These are phyloP conservation scores for Graphium colonna DNA, from an alignment of 2,888 invertebrate species.

Conservation along the genomic window DNA sequence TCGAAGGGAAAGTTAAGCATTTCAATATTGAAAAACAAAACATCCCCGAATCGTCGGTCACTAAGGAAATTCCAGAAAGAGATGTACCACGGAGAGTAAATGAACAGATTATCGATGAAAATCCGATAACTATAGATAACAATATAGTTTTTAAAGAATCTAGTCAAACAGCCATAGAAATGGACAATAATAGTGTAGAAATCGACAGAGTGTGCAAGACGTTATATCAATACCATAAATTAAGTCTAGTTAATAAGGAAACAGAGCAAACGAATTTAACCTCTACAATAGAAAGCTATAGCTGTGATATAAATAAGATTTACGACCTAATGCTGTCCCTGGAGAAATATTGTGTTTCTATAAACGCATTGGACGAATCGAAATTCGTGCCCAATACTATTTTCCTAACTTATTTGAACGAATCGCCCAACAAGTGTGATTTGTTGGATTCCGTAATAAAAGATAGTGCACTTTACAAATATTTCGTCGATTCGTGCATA, in stretches of 20 bases:
- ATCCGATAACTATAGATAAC: slow-evolving; percentile 39
- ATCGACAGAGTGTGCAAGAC: slow-evolving; percentile 57
- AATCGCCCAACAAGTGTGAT: slow-evolving; percentile 43
- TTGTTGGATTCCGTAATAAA: slow-evolving; percentile 55
- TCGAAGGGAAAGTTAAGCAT: slow-evolving; percentile 73
- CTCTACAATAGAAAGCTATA: slow-evolving; percentile 57
- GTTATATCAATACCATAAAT: slow-evolving; percentile 68
- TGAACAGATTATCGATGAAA: slow-evolving; percentile 35
- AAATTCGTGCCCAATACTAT: slow-evolving; percentile 63
- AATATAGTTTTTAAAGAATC: slow-evolving; percentile 69
- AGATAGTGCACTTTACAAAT: slow-evolving; percentile 67
- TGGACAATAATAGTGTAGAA: slow-evolving; percentile 54
- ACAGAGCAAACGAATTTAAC: slow-evolving; percentile 63
- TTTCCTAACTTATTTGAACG: slow-evolving; percentile 63
- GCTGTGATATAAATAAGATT: slow-evolving; percentile 73
- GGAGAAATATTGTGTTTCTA: slow-evolving; percentile 64
- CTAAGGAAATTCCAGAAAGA: slow-evolving; percentile 32
- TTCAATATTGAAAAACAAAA: slow-evolving; percentile 53
- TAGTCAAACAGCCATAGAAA: slow-evolving; percentile 66
- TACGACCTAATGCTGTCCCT: slow-evolving; percentile 60
- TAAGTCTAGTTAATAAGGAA: slow-evolving; percentile 66
- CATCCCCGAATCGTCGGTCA: slow-evolving; percentile 23
- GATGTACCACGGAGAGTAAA: slow-evolving; percentile 44
- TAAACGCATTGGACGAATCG: slow-evolving; percentile 59
- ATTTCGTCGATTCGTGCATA: slow-evolving; percentile 79